A percentile compares a stretch with the other conserved stretches of the same genome.
These are phyloP conservation scores for Smithornis capensis DNA, from an alignment of 2,113 vertebrate species.

Conservation along the genomic window DNA sequence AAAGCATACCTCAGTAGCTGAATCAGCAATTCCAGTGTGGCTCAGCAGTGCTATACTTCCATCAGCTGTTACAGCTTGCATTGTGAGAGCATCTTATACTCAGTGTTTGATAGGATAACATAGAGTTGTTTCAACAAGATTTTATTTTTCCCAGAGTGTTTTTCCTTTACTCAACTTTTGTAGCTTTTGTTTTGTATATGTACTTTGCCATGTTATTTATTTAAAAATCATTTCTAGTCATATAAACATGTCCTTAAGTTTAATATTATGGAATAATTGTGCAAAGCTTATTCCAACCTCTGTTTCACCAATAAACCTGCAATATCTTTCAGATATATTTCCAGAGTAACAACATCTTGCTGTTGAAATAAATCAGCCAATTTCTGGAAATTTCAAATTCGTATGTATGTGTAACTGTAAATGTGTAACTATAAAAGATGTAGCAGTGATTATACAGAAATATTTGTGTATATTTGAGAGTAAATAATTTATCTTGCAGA, in stretches of 20 bases:
- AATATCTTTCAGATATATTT: neutral
- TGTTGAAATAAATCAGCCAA: neutral
- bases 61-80: neutral
- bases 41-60: neutral
- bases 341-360: neutral
- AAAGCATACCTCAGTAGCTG: neutral
- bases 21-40: neutral
- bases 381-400: neutral
- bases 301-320: neutral
- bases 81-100: neutral
- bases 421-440: neutral
- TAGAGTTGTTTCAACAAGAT: neutral
- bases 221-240: neutral
- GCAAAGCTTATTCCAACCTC: neutral
- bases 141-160: neutral
- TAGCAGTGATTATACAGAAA: neutral
- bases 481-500: conserved; percentile 22
- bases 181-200: neutral
- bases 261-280: neutral
- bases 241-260: neutral
- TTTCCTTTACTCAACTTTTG: neutral
- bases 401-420: neutral
- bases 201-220: neutral
- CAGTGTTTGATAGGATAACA: neutral
- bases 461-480: conserved; percentile 12